A percentile compares a stretch with the other conserved stretches of the same genome.
phyloP scores from a whole-genome alignment of 2,113 vertebrate species.

The Rhinolophus ferrumequinum region DNA sequence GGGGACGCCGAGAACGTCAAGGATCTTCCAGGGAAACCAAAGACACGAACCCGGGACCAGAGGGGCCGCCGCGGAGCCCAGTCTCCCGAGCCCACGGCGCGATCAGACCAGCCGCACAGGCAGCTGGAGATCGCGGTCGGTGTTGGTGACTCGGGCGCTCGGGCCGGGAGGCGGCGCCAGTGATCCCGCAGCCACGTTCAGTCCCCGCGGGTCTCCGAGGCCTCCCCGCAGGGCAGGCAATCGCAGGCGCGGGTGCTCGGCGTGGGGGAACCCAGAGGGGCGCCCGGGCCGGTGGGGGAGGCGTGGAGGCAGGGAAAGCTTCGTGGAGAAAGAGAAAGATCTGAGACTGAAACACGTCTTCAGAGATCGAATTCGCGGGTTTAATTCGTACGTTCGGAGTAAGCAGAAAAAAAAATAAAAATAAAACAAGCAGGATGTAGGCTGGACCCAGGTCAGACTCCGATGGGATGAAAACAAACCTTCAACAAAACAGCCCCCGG shows the following conservation, averaged over 20 bases:
- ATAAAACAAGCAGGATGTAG: no score
- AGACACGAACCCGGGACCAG: background rate
- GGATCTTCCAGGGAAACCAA: background rate
- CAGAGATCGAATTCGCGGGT: background rate
- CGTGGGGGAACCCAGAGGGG: background rate
- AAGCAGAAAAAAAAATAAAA: background rate
- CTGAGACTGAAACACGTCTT: background rate
- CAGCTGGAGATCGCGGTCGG: background rate
- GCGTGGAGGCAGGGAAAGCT: background rate
- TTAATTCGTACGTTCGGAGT: background rate
- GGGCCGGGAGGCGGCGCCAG: background rate
- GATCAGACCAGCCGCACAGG: background rate
- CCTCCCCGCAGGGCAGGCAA: background rate
- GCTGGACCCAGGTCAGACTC: background rate
- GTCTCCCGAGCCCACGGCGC: accelerated
- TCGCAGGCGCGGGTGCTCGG: no score
- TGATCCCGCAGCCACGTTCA: accelerated
- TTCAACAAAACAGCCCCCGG: background rate
- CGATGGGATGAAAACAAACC: background rate
- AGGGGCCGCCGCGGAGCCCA: accelerated
- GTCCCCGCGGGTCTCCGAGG: background rate
- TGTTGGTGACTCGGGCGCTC: background rate
- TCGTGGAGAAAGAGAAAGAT: background rate
- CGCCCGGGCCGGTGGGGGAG: accelerated
- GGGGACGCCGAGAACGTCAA: background rate